phyloP scores from a whole-genome alignment of 1,140 invertebrate genomes.

The Cotesia vestalis region DNA sequence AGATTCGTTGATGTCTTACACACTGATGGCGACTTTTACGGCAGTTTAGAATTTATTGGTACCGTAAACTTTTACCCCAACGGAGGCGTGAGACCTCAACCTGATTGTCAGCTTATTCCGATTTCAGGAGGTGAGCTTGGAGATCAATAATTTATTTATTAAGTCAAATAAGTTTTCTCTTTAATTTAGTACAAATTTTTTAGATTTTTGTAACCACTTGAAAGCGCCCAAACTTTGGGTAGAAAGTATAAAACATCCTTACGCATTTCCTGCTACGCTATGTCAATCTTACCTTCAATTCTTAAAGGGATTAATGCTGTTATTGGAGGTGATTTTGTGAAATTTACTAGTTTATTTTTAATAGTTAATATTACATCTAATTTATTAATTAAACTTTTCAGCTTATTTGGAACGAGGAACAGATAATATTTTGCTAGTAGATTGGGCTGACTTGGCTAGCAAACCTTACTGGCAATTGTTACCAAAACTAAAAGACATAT shows the following conservation, averaged over 20 bases:
- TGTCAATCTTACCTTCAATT: slow-evolving; percentile 43
- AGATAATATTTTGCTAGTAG: slow-evolving; percentile 37
- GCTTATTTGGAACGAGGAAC: slow-evolving; percentile 37
- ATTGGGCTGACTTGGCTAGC: slow-evolving; percentile 39
- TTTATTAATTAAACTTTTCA: not conserved
- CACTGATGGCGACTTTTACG: slow-evolving; percentile 72
- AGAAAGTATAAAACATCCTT: slow-evolving; percentile 64
- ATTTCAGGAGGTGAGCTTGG: slow-evolving; percentile 59
- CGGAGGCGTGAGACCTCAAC: slow-evolving; percentile 68
- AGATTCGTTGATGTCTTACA: slow-evolving; percentile 76
- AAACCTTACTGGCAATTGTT: slow-evolving; percentile 27
- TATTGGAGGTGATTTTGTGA: slow-evolving; percentile 31
- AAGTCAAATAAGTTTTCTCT: not conserved
- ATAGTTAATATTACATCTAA: too few relatives aligned
- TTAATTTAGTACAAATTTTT: not conserved
- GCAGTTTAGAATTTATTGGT: slow-evolving; percentile 67
- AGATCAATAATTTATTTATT: slow-evolving; percentile 39
- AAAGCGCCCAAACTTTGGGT: slow-evolving; percentile 71
- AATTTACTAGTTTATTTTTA: too few relatives aligned
- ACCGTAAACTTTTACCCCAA: slow-evolving; percentile 74
- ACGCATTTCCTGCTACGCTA: slow-evolving; percentile 60
- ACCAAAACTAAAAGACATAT: slow-evolving; percentile 17
- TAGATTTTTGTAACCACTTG: slow-evolving; percentile 72
- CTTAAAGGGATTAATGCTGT: slow-evolving; percentile 30
- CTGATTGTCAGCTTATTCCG: slow-evolving; percentile 63